Evolutionary conservation across 2,888 invertebrate genomes (phyloP), one percentile per base, ranked within the genome.

Genomic region (Lepidocyrtoides sp.): DNA sequence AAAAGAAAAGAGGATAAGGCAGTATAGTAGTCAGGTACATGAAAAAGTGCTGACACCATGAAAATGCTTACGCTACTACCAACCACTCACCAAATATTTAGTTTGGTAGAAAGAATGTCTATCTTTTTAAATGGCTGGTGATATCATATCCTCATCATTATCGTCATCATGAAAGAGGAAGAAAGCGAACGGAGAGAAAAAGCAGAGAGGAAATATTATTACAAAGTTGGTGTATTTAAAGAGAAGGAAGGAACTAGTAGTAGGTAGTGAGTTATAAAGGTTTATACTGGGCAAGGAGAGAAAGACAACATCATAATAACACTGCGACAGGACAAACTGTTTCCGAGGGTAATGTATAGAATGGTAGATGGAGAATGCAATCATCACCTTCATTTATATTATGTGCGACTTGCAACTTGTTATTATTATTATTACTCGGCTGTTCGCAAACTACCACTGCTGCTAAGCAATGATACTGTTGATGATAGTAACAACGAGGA

Each of bases 321-420:
- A 26, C 29, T 87, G 63, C 57, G 72, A 57, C 66, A 32, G 17
- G 36, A 51, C 66, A 66, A 29, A 66, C 66, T 66, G 66, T 69
- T 69, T 72, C 20, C 69, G 41, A 63, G 36, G 63, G 51, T 57
- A 87, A 79, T 87, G 87, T 87, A 77, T 77, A 89, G 60, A 89
- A 89, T 48, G 83, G 32, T 77, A 32, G 89, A 29, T 82, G 82
- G 51, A 90, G 77, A 90, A 84, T 90, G 90, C 79, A 85, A 86
- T 91, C 90, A 85, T 91, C 90, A 79, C 85, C 85, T 89, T 72
- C 82, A 82, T 91, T 91, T 91, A 69, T 91, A 86, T 82, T 89
- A 72, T 82, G 81, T 54, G 82, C 54, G 57, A 91, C 57, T 86
- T 77, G 85, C 85, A 81, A 81, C 72, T 91, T 86, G 51, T 85